These are phyloP conservation scores for Oscheius sp. DNA, from an alignment of 2,888 invertebrate species.

Conservation along the genomic window DNA sequence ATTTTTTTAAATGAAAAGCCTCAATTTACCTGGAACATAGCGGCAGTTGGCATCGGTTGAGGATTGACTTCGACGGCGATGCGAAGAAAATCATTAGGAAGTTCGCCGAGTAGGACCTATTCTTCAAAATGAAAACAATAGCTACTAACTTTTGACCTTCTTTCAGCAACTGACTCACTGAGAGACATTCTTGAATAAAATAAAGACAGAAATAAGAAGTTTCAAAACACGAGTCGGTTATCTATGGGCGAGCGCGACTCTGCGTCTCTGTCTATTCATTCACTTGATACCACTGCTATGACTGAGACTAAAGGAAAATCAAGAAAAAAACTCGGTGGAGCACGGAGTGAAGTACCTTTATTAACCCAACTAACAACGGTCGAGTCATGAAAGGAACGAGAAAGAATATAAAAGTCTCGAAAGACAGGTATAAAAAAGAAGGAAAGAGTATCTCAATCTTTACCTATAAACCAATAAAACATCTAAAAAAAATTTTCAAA, in stretches of 20 bases:
- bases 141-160: conserved; percentile 21
- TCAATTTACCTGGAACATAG: neutral
- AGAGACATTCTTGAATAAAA: conserved; percentile 7
- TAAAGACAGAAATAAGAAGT: neutral
- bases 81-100: conserved; percentile 62
- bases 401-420: too few species aligned
- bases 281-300: too few species aligned
- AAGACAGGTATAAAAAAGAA: too few species aligned
- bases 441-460: too few species aligned
- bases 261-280: too few species aligned
- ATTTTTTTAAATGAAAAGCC: neutral
- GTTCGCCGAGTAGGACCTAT: conserved; percentile 57
- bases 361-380: too few species aligned
- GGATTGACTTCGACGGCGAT: conserved; percentile 45
- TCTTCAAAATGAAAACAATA: neutral
- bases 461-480: too few species aligned
- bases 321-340: too few species aligned
- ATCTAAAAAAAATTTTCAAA: too few species aligned
- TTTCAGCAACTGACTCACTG: conserved; percentile 32
- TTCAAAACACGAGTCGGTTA: neutral
- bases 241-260: neutral
- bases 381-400: too few species aligned
- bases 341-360: too few species aligned
- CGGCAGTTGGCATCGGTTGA: conserved; percentile 3
- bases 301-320: too few species aligned